phyloP scores from a whole-genome alignment of 1,140 invertebrate genomes.

The Lordiphosa mommai region DNA sequence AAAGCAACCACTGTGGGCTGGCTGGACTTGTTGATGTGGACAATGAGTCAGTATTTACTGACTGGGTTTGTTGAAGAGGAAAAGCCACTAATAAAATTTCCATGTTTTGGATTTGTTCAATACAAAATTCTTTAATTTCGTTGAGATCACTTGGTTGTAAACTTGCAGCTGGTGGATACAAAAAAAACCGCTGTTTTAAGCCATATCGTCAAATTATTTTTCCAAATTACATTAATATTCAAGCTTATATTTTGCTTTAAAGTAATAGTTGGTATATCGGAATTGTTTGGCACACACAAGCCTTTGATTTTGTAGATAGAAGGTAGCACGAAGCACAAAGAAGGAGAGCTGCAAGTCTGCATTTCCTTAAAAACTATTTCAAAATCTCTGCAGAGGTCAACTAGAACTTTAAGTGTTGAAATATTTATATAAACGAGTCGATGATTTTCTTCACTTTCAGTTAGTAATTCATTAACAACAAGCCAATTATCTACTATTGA shows the following conservation, averaged over 20 bases:
- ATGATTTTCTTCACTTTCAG: constrained; percentile 2
- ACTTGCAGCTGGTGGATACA: background rate
- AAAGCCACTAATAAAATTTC: background rate
- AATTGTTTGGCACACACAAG: background rate
- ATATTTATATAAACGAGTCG: background rate
- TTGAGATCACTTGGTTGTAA: background rate
- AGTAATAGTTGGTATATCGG: background rate
- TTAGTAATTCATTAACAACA: constrained; percentile 15
- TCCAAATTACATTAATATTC: background rate
- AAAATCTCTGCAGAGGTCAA: too few relatives aligned
- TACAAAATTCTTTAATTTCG: background rate
- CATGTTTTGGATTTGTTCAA: background rate
- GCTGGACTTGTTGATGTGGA: too few relatives aligned
- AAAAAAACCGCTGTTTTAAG: background rate
- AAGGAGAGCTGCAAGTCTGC: too few relatives aligned
- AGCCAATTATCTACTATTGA: constrained; percentile 27
- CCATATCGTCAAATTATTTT: background rate
- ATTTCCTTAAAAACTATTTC: too few relatives aligned
- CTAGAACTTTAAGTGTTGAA: too few relatives aligned
- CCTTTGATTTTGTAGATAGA: background rate
- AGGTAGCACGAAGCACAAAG: too few relatives aligned
- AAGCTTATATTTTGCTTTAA: background rate
- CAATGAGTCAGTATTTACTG: too few relatives aligned
- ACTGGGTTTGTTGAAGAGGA: too few relatives aligned
- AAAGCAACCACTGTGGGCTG: too few relatives aligned